These are phyloP conservation scores for Helicoverpa zea DNA, from an alignment of 1,140 invertebrate species.

Conservation along the genomic window DNA sequence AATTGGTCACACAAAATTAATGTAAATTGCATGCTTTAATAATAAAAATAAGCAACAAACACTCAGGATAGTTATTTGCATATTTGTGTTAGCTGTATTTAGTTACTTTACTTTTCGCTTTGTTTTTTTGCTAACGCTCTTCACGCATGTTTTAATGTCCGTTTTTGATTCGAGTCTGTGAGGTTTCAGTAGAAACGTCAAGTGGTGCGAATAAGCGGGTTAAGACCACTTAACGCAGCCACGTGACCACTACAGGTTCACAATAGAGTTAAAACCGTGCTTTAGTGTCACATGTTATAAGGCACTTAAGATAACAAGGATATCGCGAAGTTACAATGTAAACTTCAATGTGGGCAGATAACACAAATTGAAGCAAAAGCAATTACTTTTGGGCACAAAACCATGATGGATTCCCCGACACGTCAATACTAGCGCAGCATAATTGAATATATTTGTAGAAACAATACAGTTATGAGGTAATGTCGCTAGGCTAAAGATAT, in stretches of 20 bases:
- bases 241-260: neutral
- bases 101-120: too few relatives aligned
- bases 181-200: neutral
- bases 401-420: neutral
- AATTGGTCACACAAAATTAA: neutral
- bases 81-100: neutral
- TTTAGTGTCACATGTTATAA: conserved; percentile 11
- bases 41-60: neutral
- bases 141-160: too few relatives aligned
- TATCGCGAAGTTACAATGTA: neutral
- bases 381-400: neutral
- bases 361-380: neutral
- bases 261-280: conserved; percentile 12
- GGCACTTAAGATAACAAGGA: conserved; percentile 32
- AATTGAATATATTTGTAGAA: too few relatives aligned
- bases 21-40: neutral
- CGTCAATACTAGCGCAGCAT: neutral
- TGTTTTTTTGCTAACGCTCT: too few relatives aligned
- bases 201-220: neutral
- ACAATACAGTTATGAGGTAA: neutral
- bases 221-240: neutral
- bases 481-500: conserved; percentile 13
- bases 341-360: neutral
- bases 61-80: neutral
- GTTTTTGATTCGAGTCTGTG: neutral